Evolutionary conservation across 2,797 vertebrate genomes (phyloP).

Genomic region (Pteropus rufus): DNA sequence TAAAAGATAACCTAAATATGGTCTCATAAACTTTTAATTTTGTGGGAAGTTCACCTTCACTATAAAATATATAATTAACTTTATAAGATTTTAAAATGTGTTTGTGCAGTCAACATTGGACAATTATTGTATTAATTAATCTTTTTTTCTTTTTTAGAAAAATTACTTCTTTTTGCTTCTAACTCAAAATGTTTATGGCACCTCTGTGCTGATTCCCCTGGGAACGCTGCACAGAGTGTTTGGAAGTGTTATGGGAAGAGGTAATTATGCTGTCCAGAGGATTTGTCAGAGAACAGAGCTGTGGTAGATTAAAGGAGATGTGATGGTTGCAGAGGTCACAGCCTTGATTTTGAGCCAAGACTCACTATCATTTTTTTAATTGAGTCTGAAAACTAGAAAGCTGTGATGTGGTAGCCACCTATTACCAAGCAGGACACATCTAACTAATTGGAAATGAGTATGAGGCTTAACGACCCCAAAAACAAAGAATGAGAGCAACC

Average conservation of each 20-base stretch:
- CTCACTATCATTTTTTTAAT: conserved; percentile 58
- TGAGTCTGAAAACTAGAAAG: conserved; percentile 52
- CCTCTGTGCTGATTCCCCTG: background rate
- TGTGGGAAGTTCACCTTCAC: background rate
- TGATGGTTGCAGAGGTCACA: conserved; percentile 42
- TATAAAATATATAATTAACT: background rate
- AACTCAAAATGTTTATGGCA: background rate
- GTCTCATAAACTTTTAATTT: background rate
- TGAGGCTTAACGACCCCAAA: background rate
- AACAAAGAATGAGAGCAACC: conserved; percentile 35
- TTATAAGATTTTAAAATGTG: background rate
- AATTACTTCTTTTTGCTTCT: background rate
- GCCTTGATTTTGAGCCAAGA: conserved; percentile 63
- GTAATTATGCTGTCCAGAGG: conserved; percentile 43
- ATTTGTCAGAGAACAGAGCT: background rate
- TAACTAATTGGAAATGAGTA: conserved; percentile 50
- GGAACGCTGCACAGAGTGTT: background rate
- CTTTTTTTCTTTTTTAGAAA: background rate
- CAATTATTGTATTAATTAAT: background rate
- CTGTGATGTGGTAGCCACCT: conserved; percentile 7
- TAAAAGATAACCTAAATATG: background rate
- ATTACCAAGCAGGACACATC: background rate
- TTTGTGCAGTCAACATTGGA: background rate
- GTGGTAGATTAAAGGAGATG: conserved; percentile 25
- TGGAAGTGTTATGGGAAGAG: conserved; percentile 10